These are phyloP conservation scores for Apamea crenata DNA, from an alignment of 2,888 invertebrate genomes.

Conservation along the genomic window DNA sequence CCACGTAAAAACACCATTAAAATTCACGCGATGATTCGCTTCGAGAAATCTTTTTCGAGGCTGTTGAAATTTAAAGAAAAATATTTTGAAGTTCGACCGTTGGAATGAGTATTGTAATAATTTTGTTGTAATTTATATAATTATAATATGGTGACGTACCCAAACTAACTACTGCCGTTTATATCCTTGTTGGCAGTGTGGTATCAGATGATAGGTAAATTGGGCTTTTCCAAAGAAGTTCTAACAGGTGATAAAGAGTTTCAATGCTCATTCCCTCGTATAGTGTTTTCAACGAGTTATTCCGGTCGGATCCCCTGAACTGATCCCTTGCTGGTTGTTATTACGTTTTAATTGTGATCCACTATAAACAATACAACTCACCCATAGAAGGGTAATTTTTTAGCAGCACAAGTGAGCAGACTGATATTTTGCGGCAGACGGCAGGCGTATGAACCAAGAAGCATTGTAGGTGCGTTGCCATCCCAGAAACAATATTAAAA, in stretches of 20 bases:
- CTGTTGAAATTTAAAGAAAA: conserved; percentile 24
- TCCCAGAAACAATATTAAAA: background rate
- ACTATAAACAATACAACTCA: too few species aligned
- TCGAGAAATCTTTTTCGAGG: conserved; percentile 44
- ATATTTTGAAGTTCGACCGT: conserved; percentile 35
- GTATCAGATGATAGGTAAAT: background rate
- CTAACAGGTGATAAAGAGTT: background rate
- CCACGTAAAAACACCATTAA: conserved; percentile 65
- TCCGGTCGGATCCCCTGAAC: too few species aligned
- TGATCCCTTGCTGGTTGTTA: too few species aligned
- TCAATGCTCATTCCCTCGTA: background rate
- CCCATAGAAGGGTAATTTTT: background rate
- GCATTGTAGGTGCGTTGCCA: background rate
- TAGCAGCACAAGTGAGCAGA: background rate
- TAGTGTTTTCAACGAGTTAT: background rate
- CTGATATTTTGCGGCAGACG: background rate
- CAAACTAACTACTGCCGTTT: conserved; percentile 10
- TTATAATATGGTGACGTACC: conserved; percentile 11
- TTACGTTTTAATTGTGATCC: too few species aligned
- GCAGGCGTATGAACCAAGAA: background rate
- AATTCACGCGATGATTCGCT: conserved; percentile 56
- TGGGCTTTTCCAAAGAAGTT: background rate
- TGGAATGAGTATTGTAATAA: conserved; percentile 19
- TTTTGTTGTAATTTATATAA: conserved; percentile 30
- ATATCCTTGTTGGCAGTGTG: background rate